Base-by-base conservation (phyloP, 2,888 invertebrate genomes). In the Tupiocoris notatus region DNA sequence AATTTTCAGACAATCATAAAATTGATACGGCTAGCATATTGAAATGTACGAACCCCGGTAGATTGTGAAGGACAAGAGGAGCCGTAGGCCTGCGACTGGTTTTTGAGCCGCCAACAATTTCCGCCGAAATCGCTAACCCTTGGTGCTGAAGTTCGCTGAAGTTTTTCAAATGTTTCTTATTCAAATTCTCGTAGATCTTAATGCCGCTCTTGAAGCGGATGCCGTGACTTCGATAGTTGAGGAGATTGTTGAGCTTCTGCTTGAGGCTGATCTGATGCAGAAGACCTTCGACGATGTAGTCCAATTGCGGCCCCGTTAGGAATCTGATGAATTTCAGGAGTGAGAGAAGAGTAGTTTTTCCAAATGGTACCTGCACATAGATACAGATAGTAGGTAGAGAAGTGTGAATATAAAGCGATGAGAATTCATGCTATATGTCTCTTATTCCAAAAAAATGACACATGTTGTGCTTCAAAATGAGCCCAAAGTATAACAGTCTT, bases 311-410 rank as follows among this genome's bases (percentile, higher is more conserved):
- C 82, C 94, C 93, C 84, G 91, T 93, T 85, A 91, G 88, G 24
- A 95, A 88, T 82, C 92, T 92, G 89, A 92, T 91, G 80, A 94
- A 92, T 0, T 89, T 85, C 0, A 91, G 82, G 65, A 96, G 83
- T 79, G 87, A 86, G 79, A 91, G 90, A 25, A 86, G 84, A 9
- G 86, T 83, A 25, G 84, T 82, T 80, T 86, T 85, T 58, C 89
- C 88, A 65, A 92, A 84, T 0, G 91, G 90, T 24, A 76, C 78
- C 80, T 81, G 62, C 74, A 79, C 79, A 68, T 63, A 70, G n/a
- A n/a, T n/a, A n/a, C n/a, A n/a, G n/a, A n/a, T n/a, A n/a, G n/a
- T n/a, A n/a, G n/a, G n/a, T n/a, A n/a, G n/a, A n/a, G n/a, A n/a
- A n/a, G n/a, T n/a, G n/a, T n/a, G n/a, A n/a, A n/a, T n/a, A n/a